Percentiles rank a stretch among this genome's conserved stretches.
These are phyloP conservation scores for Gandaritis pyraliata DNA, from an alignment of 2,888 invertebrate species.

Conservation along the genomic window DNA sequence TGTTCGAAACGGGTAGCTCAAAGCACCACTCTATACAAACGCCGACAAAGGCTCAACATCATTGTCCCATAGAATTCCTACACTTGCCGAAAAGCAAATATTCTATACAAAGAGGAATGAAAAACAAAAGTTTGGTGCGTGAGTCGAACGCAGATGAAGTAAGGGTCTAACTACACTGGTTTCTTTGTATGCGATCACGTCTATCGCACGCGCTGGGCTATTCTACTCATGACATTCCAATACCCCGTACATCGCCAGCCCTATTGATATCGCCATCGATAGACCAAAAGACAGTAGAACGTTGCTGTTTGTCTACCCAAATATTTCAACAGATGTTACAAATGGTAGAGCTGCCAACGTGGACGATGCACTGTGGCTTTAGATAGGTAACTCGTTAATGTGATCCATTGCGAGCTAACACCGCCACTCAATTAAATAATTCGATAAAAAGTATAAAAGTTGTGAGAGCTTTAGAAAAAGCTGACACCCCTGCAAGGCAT, in stretches of 20 bases:
- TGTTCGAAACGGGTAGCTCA: constrained; percentile 40
- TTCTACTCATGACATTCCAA: constrained; percentile 1
- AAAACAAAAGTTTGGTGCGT: constrained; percentile 69
- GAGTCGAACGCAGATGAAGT: constrained; percentile 65
- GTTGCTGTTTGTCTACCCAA: no score
- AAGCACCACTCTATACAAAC: constrained; percentile 11
- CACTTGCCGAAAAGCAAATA: constrained; percentile 80
- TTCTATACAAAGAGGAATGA: constrained; percentile 70
- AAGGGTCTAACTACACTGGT: constrained; percentile 48
- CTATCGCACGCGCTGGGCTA: constrained; percentile 1
- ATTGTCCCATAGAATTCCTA: constrained; percentile 71
- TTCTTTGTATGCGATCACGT: not conserved
- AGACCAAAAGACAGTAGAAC: no score
- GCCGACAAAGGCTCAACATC: constrained; percentile 58
- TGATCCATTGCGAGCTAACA: constrained; percentile 38
- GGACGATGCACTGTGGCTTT: not conserved
- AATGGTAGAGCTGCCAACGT: no score
- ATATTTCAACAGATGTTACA: no score
- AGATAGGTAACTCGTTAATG: constrained; percentile 23
- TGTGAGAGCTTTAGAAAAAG: constrained; percentile 75
- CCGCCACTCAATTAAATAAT: constrained; percentile 69
- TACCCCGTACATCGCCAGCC: no score
- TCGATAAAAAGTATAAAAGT: constrained; percentile 63
- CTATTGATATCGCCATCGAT: no score
- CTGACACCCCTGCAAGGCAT: constrained; percentile 76